Percentiles rank a stretch among this genome's conserved stretches.
These are phyloP conservation scores for Caenorhabditis panamensis DNA, from an alignment of 2,888 invertebrate species.

Conservation along the genomic window DNA sequence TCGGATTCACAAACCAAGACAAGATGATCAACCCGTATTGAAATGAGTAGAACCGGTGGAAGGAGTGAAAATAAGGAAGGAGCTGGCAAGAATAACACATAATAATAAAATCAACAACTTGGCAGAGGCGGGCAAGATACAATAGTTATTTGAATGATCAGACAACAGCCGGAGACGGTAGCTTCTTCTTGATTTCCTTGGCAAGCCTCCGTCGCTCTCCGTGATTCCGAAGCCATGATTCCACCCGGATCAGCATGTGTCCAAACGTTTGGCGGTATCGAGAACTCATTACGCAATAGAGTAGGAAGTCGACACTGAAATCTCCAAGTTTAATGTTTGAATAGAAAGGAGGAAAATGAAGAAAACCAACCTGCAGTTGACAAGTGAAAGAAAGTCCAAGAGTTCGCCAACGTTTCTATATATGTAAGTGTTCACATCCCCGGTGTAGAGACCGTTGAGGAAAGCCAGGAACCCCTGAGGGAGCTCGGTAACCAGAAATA, in stretches of 20 bases:
- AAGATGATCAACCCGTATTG: constrained; percentile 9
- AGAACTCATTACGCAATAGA: constrained; percentile 75
- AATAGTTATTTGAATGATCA: not conserved
- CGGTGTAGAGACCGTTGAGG: constrained; percentile 72
- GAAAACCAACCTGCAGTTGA: constrained; percentile 72
- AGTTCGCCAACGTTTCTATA: constrained; percentile 74
- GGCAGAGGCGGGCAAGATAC: not conserved
- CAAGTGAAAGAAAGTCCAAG: constrained; percentile 73
- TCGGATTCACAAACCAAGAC: not conserved
- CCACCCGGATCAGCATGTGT: constrained; percentile 72
- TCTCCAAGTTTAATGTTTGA: not conserved
- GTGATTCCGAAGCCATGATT: constrained; percentile 72
- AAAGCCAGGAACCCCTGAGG: constrained; percentile 75
- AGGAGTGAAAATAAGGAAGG: not conserved
- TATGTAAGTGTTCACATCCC: constrained; percentile 72
- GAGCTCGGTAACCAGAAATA: constrained; percentile 75
- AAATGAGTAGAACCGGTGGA: constrained; percentile 1
- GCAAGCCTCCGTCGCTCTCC: constrained; percentile 60
- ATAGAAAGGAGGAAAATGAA: too few relatives aligned
- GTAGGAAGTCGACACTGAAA: constrained; percentile 72
- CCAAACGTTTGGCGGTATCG: constrained; percentile 75
- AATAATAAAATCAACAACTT: not conserved
- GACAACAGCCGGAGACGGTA: constrained; percentile 37
- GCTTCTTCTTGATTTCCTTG: constrained; percentile 60
- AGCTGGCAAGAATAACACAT: constrained; percentile 14